Evolutionary conservation across 2,113 vertebrate species (phyloP), one percentile per base, ranked within the genome.

Genomic region (Cebidichthys violaceus): DNA sequence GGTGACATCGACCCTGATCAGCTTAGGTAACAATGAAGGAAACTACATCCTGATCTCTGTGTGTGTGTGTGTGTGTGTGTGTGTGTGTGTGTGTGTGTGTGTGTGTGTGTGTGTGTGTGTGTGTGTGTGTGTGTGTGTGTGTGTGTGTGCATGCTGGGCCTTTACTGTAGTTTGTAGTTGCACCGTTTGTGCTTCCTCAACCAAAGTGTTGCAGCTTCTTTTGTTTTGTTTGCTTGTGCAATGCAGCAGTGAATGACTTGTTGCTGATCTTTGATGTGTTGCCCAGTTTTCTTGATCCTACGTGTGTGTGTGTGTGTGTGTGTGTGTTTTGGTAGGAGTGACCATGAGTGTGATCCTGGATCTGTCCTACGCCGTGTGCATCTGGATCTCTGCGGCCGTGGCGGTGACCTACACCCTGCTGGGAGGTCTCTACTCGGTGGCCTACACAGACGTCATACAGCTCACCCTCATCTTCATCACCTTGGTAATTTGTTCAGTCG

Each of bases 1-100:
- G 95, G 95, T 96, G 88, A 91, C 95, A 37, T 91, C 93, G 24
- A 92, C 95, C 47, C 89, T 96, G 37, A 93, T 94, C 1, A 94
- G 93, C 4, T 77, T 96, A 50, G 95, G 95, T 96, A 94, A 92
- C 33, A 6, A 29, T 60, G n/a, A 15, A 7, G 33, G 47, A 15
- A 50, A 39, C 45, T 54, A 2, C 24, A 22, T 33, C 17, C 29
- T 9, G 6, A 33, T 31, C 4, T 39, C 10, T 27, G 4, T 9
- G 0, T n/a, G 11, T 20, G 9, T 35, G 8, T 64, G 2, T 70
- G 60, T 62, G 60, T 9, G 1, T n/a, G 9, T 35, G 8, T 64
- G 2, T 70, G 60, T 62, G 60, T 9, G 1, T n/a, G 9, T 35
- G 8, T 64, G 2, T 70, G 60, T 62, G 60, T 9, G 1, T n/a